phyloP scores from a whole-genome alignment of 2,888 invertebrate genomes.

The Balanococcus diminutus region DNA sequence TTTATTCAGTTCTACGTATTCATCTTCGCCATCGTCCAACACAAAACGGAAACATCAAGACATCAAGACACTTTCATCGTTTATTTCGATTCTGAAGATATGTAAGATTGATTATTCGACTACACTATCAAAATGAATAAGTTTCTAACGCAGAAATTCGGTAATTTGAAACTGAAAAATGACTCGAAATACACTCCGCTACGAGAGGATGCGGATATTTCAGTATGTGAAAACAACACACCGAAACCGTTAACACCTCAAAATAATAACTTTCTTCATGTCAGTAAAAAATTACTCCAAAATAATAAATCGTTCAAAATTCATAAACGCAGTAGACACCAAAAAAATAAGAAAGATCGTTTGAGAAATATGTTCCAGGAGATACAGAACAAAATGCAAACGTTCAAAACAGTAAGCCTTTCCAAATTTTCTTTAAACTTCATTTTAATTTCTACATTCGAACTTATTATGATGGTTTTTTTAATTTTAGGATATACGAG shows the following conservation, averaged over 20 bases:
- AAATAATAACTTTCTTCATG: neutral
- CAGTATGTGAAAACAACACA: neutral
- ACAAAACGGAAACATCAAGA: neutral
- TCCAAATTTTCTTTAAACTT: too few relatives aligned
- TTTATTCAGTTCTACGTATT: too few relatives aligned
- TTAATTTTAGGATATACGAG: conserved; percentile 4
- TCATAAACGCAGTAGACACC: neutral
- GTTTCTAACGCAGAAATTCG: conserved; percentile 3
- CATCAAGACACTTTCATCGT: too few relatives aligned
- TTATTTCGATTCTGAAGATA: neutral
- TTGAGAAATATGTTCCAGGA: conserved; percentile 24
- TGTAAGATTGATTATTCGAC: neutral
- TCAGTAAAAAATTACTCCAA: conserved; percentile 9
- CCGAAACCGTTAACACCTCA: neutral
- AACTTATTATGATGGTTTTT: too few relatives aligned
- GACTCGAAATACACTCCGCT: conserved; percentile 17
- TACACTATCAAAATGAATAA: conserved; percentile 20
- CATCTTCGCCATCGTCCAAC: too few relatives aligned
- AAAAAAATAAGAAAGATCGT: neutral
- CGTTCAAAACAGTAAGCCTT: neutral
- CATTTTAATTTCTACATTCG: neutral
- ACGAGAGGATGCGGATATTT: neutral
- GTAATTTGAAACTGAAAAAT: neutral
- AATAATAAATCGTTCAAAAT: conserved; percentile 40
- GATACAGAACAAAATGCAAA: conserved; percentile 40